Conservation (phyloP, 2,113 vertebrate genomes). For the Coptodon rendalli region DNA sequence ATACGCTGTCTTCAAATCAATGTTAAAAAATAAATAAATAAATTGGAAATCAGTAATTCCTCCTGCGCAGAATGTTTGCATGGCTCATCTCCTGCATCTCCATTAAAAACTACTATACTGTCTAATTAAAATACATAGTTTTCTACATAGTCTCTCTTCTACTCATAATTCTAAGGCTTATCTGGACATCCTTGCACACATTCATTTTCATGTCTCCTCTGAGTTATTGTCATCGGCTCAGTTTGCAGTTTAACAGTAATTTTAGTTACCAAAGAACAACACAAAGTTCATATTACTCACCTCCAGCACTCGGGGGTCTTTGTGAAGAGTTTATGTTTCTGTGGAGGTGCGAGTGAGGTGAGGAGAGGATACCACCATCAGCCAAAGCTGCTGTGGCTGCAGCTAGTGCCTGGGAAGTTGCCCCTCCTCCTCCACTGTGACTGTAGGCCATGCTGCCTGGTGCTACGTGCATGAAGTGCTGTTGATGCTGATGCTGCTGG, state of each 20-base stretch:
- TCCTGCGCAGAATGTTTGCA: background rate
- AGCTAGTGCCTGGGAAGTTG: constrained; percentile 75
- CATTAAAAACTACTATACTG: background rate
- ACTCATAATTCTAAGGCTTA: background rate
- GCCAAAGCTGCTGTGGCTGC: constrained; percentile 79
- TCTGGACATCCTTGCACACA: background rate
- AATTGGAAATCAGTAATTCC: background rate
- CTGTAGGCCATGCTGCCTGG: constrained; percentile 79
- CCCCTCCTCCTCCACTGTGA: constrained; percentile 60
- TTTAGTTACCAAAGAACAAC: background rate
- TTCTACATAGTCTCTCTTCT: background rate
- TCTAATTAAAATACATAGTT: background rate
- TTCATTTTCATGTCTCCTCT: background rate
- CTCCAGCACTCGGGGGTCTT: constrained; percentile 79
- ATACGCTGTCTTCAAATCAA: background rate
- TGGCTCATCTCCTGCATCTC: background rate
- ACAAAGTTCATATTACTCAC: background rate
- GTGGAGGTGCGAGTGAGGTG: constrained; percentile 78
- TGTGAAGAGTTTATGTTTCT: constrained; percentile 82
- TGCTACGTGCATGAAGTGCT: constrained; percentile 84
- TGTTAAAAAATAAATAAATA: background rate
- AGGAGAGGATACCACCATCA: constrained; percentile 80
- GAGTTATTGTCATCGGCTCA: background rate
- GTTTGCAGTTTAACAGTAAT: background rate
- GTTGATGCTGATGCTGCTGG: constrained; percentile 72